Conservation (phyloP, 2,797 vertebrate genomes). For the Megaceryle alcyon region DNA sequence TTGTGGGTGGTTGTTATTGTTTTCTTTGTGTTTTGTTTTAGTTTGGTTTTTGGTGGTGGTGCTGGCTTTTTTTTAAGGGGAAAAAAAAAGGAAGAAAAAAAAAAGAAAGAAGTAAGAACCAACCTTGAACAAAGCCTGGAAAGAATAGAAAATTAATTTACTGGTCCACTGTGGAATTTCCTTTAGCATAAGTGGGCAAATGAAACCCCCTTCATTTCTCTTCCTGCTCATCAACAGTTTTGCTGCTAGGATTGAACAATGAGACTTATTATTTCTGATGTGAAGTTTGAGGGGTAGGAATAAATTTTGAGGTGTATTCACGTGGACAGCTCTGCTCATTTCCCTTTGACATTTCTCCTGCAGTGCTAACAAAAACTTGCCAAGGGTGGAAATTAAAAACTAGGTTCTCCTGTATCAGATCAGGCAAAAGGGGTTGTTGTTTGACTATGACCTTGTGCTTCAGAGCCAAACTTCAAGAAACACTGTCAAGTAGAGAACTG, state of each 20-base stretch:
- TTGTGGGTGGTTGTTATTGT: too few species aligned
- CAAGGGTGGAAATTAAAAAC: background rate
- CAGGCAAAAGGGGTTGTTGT: background rate
- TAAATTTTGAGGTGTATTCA: background rate
- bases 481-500: background rate
- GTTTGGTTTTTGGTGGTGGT: too few species aligned
- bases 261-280: background rate
- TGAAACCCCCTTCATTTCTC: background rate
- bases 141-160: background rate
- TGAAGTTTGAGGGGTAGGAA: background rate
- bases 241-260: background rate
- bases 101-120: background rate
- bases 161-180: background rate
- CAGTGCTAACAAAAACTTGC: background rate
- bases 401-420: background rate
- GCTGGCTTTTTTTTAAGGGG: too few species aligned
- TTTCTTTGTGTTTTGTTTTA: background rate
- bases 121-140: background rate
- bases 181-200: background rate
- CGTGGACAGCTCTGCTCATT: background rate
- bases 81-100: too few species aligned
- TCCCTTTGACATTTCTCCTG: background rate
- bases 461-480: background rate
- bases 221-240: background rate
- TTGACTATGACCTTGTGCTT: background rate